These are phyloP conservation scores for Protomyctophum bolini DNA, from an alignment of 2,113 vertebrate genomes.

Conservation along the genomic window DNA sequence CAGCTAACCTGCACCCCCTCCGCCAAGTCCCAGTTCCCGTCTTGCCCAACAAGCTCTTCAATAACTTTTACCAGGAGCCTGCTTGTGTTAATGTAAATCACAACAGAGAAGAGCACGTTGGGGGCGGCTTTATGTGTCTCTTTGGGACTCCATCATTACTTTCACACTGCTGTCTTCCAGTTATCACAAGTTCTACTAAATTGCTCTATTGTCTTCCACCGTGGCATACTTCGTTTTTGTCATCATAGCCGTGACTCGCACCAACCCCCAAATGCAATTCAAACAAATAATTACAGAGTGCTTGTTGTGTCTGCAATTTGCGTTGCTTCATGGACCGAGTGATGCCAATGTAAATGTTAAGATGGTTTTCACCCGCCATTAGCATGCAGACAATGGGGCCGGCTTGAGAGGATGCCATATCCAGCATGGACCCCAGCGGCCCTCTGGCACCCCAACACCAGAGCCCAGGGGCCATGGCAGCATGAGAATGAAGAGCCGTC, in stretches of 20 bases:
- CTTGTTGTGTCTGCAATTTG: constrained; percentile 40
- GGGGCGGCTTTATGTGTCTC: constrained; percentile 22
- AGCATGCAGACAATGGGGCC: constrained; percentile 77
- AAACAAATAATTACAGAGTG: constrained; percentile 38
- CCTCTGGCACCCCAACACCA: constrained; percentile 70
- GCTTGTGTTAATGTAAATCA: constrained; percentile 41
- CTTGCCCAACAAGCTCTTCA: constrained; percentile 47
- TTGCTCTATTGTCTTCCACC: not conserved
- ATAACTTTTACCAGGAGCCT: constrained; percentile 43
- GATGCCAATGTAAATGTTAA: constrained; percentile 65
- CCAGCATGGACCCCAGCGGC: constrained; percentile 71
- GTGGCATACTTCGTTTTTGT: not conserved
- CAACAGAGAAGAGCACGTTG: constrained; percentile 25
- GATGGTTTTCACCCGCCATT: constrained; percentile 64
- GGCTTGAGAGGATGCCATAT: constrained; percentile 69
- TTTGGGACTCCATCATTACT: constrained; percentile 31
- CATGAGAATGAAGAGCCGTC: constrained; percentile 74
- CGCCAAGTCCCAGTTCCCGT: constrained; percentile 32
- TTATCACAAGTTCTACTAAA: constrained; percentile 28
- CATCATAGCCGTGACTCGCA: too few species aligned
- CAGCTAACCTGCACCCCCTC: constrained; percentile 60
- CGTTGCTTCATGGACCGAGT: constrained; percentile 58
- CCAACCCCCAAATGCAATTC: too few species aligned
- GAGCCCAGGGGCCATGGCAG: constrained; percentile 77
- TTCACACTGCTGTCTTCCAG: constrained; percentile 16